Evolutionary conservation across 1,140 invertebrate genomes (phyloP), one percentile per base, ranked within the genome.

Genomic region (Drosophila tsacasi): DNA sequence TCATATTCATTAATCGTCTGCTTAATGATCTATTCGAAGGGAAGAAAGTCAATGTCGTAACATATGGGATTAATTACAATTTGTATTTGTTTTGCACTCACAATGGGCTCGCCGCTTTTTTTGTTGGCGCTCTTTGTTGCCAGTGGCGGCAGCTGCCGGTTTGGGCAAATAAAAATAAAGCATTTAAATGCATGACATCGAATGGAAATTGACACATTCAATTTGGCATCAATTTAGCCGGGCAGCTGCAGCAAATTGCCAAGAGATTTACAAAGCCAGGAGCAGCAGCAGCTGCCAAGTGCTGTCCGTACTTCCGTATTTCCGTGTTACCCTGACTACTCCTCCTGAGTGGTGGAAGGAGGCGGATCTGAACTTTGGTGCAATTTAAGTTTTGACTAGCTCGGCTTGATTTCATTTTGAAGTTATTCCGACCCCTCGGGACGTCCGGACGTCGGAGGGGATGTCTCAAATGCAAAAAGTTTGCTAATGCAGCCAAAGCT

Each of bases 331-430:
- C 54, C 54, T 23, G 32, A 23, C 54, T 23, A 23, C 19, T 5
- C 5, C 32, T 12, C 30, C 13, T 4, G 9, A 5, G 49, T 1
- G 17, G 47, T 50, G 49, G 27, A 13, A 15, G 30, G 47, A 17
- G 47, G 17, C 47, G n/a, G 27, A 35, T 21, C 35, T 64, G 61
- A 84, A 69, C 68, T 74, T 73, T 73, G 64, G 66, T 68, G 79
- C 83, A 86, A 86, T 86, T 86, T 86, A 86, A 86, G 83, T 86
- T 85, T 81, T 79, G 72, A 76, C 71, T 82, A 64, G 72, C 78
- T 74, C 42, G 72, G 35, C 67, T 68, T 87, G 84, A 87, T 87
- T 87, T 89, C 84, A 83, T 87, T 89, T 89, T 83, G 75, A 85
- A 89, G 71, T 87, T 87, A 71, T 71, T 54, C 39, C 47, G 17